phyloP scores from a whole-genome alignment of 35 echinoderm and acorn worm genomes.

The Heliocidaris tuberculata region DNA sequence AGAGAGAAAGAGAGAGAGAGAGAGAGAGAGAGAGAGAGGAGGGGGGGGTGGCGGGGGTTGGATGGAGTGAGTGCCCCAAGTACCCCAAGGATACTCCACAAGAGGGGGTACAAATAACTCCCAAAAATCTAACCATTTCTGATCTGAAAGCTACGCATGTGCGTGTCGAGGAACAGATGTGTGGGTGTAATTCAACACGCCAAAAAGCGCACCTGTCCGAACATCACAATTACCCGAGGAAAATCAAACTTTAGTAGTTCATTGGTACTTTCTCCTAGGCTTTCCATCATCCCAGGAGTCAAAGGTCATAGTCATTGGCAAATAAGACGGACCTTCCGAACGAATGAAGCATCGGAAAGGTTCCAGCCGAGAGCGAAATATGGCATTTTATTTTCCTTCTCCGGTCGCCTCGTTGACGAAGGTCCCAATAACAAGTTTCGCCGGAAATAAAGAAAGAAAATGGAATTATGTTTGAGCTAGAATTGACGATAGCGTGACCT shows the following conservation, averaged over 20 bases:
- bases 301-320: not conserved
- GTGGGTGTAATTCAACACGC: not conserved
- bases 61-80: too few species aligned
- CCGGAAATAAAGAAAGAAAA: not conserved
- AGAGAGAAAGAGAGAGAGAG: too few species aligned
- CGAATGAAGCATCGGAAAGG: not conserved
- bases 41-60: too few species aligned
- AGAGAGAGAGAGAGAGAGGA: too few species aligned
- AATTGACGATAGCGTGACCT: not conserved
- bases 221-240: not conserved
- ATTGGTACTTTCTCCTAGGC: not conserved
- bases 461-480: not conserved
- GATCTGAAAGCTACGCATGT: not conserved
- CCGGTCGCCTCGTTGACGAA: not conserved
- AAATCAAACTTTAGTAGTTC: slow-evolving; percentile 13
- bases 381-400: not conserved
- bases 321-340: not conserved
- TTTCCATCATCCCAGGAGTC: not conserved
- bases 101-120: not conserved
- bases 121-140: not conserved
- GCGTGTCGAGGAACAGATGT: not conserved
- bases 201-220: slow-evolving; percentile 14
- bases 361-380: not conserved
- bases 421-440: not conserved
- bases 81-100: not conserved